Conservation (phyloP, 2,113 vertebrate species). For the Paedocypris sp. region DNA sequence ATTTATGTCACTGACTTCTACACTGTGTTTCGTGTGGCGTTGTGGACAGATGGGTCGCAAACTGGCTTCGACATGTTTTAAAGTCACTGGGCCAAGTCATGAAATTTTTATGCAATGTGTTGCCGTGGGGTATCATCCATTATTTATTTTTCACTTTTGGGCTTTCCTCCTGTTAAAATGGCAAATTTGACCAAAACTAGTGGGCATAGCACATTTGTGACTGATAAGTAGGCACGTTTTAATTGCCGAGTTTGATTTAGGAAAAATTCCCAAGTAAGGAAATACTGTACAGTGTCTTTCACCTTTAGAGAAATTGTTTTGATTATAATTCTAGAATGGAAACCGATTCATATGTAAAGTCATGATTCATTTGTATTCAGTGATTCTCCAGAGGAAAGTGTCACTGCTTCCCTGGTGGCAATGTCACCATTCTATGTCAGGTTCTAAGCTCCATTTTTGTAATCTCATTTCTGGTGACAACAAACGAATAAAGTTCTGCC, state of each 20-base stretch:
- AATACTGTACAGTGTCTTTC: no score
- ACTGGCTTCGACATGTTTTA: constrained; percentile 44
- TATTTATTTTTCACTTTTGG: constrained; percentile 49
- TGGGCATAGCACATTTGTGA: constrained; percentile 24
- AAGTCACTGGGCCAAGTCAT: constrained; percentile 41
- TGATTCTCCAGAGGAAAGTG: neutral
- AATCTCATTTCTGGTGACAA: constrained; percentile 13
- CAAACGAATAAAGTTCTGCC: constrained; percentile 16
- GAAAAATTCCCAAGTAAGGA: no score
- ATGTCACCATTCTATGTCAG: constrained; percentile 8
- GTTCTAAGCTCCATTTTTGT: neutral
- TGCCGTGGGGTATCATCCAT: constrained; percentile 52
- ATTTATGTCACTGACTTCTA: neutral
- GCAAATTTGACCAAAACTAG: constrained; percentile 33
- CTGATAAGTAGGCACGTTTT: constrained; percentile 11
- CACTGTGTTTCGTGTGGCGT: neutral
- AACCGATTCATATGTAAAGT: no score
- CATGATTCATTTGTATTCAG: neutral
- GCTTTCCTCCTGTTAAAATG: constrained; percentile 10
- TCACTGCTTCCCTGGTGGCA: neutral
- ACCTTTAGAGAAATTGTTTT: no score
- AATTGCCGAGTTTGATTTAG: no score
- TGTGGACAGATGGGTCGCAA: constrained; percentile 31
- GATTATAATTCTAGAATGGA: no score
- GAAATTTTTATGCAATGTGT: constrained; percentile 54